phyloP scores from a whole-genome alignment of 2,113 vertebrate species.

The Scolopax mira region DNA sequence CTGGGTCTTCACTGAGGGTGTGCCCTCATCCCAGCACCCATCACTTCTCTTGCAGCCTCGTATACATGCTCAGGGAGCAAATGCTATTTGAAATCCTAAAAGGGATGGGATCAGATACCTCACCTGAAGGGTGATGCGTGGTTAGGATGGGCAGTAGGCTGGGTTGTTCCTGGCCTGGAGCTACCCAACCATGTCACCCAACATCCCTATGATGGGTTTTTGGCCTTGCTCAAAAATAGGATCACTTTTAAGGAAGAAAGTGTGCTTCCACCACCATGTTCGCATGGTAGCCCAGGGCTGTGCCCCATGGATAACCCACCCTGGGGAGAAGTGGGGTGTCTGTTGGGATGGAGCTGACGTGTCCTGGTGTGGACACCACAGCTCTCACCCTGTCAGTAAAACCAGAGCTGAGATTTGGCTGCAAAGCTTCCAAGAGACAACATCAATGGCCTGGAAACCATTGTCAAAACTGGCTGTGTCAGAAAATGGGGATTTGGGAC shows the following conservation, averaged over 20 bases:
- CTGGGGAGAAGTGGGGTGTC: accelerated
- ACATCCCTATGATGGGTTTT: background rate
- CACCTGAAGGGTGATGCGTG: background rate
- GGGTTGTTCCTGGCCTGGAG: background rate
- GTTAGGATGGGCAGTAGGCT: background rate
- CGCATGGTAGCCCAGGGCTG: accelerated
- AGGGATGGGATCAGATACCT: background rate
- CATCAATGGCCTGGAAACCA: accelerated
- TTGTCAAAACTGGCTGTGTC: background rate
- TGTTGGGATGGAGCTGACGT: background rate
- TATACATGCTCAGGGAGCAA: accelerated
- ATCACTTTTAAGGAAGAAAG: background rate
- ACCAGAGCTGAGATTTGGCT: background rate
- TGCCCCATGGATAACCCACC: background rate
- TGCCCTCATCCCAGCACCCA: background rate
- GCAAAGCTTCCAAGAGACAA: background rate
- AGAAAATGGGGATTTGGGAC: background rate
- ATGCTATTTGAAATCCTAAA: accelerated
- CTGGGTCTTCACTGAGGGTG: background rate
- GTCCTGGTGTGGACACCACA: background rate
- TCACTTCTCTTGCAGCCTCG: background rate
- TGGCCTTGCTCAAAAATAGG: background rate
- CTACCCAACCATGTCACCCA: too few species aligned
- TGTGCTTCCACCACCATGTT: accelerated
- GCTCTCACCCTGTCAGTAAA: background rate